Conservation (phyloP, 2,113 vertebrate species). For the Accipiter virgatus region DNA sequence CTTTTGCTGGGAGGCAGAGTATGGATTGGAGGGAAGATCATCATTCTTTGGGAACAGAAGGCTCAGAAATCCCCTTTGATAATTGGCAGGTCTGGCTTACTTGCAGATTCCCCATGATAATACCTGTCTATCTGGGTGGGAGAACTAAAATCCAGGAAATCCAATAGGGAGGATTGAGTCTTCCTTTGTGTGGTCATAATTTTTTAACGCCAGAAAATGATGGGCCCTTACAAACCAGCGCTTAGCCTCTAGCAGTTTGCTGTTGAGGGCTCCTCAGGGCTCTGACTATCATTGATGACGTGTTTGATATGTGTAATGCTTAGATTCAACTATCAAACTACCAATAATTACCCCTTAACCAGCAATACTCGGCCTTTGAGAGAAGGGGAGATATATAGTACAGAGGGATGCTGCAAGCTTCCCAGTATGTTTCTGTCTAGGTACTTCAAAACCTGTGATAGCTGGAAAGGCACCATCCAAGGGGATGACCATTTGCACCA, state of each 20-base stretch:
- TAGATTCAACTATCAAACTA: background rate
- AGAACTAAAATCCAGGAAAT: background rate
- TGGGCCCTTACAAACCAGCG: background rate
- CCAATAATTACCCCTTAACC: background rate
- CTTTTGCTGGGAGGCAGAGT: constrained; percentile 28
- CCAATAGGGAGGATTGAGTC: background rate
- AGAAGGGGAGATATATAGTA: background rate
- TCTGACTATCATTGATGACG: background rate
- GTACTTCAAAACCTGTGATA: background rate
- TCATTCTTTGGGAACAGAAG: constrained; percentile 1
- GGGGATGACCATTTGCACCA: background rate
- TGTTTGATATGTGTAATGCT: background rate
- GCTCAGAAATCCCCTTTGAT: constrained; percentile 13
- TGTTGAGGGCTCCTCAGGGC: background rate
- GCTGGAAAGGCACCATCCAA: background rate
- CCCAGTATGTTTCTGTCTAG: background rate
- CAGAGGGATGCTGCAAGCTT: background rate
- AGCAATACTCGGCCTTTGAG: background rate
- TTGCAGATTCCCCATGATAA: background rate
- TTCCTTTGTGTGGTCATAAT: background rate
- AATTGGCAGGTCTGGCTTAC: background rate
- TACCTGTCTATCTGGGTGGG: background rate
- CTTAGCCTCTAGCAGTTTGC: background rate
- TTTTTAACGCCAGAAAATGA: background rate
- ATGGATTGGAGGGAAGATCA: background rate